Evolutionary conservation across 53 echinoderm and acorn worm species (phyloP), one percentile per base, ranked within the genome.

Genomic region (Crossaster papposus): DNA sequence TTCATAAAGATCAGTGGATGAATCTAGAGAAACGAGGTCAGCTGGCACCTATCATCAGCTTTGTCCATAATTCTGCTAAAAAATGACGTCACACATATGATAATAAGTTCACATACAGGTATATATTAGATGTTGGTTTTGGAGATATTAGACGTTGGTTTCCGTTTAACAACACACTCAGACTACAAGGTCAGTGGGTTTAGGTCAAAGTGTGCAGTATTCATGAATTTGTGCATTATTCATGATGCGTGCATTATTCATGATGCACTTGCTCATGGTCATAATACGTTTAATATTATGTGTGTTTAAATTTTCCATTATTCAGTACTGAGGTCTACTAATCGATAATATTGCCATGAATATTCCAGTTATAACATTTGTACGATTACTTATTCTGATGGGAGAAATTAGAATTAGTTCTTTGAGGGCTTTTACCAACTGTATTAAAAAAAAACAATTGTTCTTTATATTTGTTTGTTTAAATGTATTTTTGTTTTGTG

Each of bases 221-320:
- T 44, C 44, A n/a, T n/a, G n/a, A n/a, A n/a, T n/a, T n/a, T n/a
- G n/a, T n/a, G 29, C n/a, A 38, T 85, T 64, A 26, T n/a, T 23
- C 22, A 71, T 30, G 35, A 32, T 18, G 3, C 22, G 24, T 54
- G 11, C 68, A 38, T 85, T 64, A 26, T n/a, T 23, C 22, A 71
- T 30, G 35, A 32, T 18, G 3, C 22, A 51, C 72, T 51, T 44
- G 44, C 44, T 44, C 44, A 44, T 44, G 44, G 44, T 44, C 44
- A 84, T 51, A 71, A 50, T 84, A 24, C 31, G 50, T 84, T 83
- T 31, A 35, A 65, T 20, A 63, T 54, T 33, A 10, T 63, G 35
- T 58, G 58, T 58, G 15, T 15, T 58, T 81, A 15, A 18, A 81
- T 18, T 17, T 36, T 38, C 11, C 38, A 30, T 52, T 0, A 62